A percentile compares a stretch with the other conserved stretches of the same genome.
These are phyloP conservation scores for Lynx canadensis DNA, from an alignment of 2,113 vertebrate genomes.

Conservation along the genomic window DNA sequence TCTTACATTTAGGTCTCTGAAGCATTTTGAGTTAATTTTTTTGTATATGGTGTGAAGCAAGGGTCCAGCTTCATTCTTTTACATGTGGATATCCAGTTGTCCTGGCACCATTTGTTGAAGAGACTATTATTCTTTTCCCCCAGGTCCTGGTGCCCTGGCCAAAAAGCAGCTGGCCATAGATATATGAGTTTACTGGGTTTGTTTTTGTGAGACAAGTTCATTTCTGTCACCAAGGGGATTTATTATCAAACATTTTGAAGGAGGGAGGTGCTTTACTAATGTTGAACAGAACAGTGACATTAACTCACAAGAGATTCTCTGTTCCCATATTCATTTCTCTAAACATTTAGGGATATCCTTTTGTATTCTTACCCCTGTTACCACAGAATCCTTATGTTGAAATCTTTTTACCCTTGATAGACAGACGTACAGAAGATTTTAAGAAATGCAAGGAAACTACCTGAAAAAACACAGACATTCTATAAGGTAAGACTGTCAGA, in stretches of 20 bases:
- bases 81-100: background rate
- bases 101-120: background rate
- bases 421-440: constrained; percentile 99
- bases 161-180: background rate
- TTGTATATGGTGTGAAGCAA: background rate
- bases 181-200: background rate
- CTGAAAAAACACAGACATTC: constrained; percentile 99
- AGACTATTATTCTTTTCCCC: background rate
- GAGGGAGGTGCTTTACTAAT: background rate
- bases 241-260: background rate
- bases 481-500: constrained; percentile 92
- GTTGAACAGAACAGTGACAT: background rate
- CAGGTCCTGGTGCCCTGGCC: background rate
- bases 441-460: constrained; percentile 97
- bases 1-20: background rate
- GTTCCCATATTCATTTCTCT: background rate
- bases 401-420: constrained; percentile 81
- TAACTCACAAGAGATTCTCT: background rate
- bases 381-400: constrained; percentile 43
- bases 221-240: background rate
- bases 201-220: constrained; percentile 21
- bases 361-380: background rate
- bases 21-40: background rate
- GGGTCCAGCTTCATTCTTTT: background rate
- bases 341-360: background rate